These are phyloP conservation scores for Bradypodion pumilum DNA, from an alignment of 2,797 vertebrate genomes.

Conservation along the genomic window DNA sequence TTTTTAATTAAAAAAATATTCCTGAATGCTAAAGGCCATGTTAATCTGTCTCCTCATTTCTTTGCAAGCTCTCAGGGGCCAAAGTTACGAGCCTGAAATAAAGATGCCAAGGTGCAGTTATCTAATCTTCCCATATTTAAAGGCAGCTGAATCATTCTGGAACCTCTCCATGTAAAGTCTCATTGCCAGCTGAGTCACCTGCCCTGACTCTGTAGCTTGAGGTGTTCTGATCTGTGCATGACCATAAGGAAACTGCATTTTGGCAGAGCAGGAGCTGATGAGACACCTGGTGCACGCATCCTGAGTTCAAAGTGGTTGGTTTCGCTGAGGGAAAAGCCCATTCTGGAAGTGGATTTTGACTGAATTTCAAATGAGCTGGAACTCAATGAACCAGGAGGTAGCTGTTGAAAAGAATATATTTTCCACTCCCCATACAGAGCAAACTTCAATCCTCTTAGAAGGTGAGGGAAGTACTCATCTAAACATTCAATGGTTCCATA, in stretches of 20 bases:
- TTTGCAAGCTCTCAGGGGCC: background rate
- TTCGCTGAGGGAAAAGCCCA: background rate
- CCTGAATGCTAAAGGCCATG: background rate
- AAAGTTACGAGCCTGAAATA: background rate
- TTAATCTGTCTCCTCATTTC: background rate
- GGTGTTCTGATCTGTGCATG: conserved; percentile 13
- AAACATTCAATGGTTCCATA: background rate
- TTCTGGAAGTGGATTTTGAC: background rate
- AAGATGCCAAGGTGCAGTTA: background rate
- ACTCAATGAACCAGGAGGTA: background rate
- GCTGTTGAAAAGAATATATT: conserved; percentile 16
- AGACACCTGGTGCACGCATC: background rate
- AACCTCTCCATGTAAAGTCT: conserved; percentile 13
- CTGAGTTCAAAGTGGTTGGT: conserved; percentile 1
- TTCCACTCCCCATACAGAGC: background rate
- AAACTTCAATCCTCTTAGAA: background rate
- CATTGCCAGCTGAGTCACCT: conserved; percentile 13
- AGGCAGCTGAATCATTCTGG: conserved; percentile 14
- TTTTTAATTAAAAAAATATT: background rate
- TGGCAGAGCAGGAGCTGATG: background rate
- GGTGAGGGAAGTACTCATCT: background rate
- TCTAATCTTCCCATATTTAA: conserved; percentile 15
- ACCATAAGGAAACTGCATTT: background rate
- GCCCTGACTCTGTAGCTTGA: background rate
- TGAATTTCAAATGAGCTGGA: background rate